These are phyloP conservation scores for Euwallacea fornicatus DNA, from an alignment of 1,140 invertebrate species.

Conservation along the genomic window DNA sequence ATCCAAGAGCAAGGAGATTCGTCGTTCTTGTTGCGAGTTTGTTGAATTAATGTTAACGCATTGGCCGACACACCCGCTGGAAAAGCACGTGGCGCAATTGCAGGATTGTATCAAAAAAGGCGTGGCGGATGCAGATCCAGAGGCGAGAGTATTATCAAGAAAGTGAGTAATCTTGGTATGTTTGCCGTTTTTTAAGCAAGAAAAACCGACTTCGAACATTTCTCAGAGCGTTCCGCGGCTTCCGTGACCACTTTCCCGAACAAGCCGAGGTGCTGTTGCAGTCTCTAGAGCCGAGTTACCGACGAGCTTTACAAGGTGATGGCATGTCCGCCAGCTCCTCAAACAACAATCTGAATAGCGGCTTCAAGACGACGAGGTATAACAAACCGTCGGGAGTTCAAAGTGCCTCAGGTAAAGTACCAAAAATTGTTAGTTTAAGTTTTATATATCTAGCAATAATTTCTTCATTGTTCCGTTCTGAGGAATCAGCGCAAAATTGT, in stretches of 20 bases:
- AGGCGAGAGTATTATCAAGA: conserved; percentile 76
- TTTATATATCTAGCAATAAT: no score
- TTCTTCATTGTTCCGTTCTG: no score
- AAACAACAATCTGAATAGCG: conserved; percentile 56
- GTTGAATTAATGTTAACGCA: conserved; percentile 80
- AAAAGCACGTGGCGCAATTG: conserved; percentile 76
- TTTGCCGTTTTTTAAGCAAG: not conserved
- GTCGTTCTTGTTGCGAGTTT: conserved; percentile 80
- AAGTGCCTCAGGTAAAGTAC: conserved; percentile 43
- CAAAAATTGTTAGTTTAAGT: not conserved
- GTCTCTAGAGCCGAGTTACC: conserved; percentile 80
- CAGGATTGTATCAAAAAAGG: conserved; percentile 87
- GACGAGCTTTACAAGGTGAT: conserved; percentile 77
- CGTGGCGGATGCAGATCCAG: conserved; percentile 88
- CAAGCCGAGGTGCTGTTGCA: conserved; percentile 84
- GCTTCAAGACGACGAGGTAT: conserved; percentile 45
- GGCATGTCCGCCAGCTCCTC: conserved; percentile 57
- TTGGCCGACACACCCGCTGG: conserved; percentile 81
- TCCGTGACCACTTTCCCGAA: conserved; percentile 87
- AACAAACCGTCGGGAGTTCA: conserved; percentile 36
- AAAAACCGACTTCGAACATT: not conserved
- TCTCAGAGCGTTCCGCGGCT: conserved; percentile 85
- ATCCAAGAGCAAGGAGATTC: conserved; percentile 91
- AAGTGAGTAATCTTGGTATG: conserved; percentile 58
- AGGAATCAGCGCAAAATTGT: no score